phyloP scores from a whole-genome alignment of 2,797 vertebrate species.

The Masticophis lateralis region DNA sequence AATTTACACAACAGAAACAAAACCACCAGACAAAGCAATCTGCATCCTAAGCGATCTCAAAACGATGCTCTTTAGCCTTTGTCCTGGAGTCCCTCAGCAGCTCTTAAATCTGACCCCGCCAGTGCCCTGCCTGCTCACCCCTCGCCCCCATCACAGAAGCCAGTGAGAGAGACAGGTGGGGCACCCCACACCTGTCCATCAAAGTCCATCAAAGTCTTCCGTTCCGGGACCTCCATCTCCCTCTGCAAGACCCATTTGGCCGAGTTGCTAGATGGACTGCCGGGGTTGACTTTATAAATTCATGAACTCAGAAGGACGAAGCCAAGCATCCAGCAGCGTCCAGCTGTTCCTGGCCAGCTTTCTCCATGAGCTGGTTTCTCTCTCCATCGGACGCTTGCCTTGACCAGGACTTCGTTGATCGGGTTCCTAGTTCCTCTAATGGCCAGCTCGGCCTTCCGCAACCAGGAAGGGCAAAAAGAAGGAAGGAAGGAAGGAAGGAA shows the following conservation, averaged over 20 bases:
- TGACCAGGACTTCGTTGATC: not conserved
- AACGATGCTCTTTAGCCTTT: too few relatives aligned
- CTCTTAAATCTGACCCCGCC: not conserved
- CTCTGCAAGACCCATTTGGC: not conserved
- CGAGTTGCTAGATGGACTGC: not conserved
- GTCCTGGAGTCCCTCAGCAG: not conserved
- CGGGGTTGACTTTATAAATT: fast-evolving
- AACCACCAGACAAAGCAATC: not conserved
- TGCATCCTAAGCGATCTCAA: not conserved
- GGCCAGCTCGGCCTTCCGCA: not conserved
- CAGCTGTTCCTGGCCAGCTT: too few relatives aligned
- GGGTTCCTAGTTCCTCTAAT: not conserved
- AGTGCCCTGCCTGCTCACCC: too few relatives aligned
- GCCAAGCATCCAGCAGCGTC: not conserved
- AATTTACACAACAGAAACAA: not conserved
- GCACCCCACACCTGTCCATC: not conserved
- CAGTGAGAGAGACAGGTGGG: not conserved
- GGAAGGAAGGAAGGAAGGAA: too few relatives aligned
- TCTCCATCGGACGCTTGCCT: not conserved
- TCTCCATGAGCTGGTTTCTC: too few relatives aligned
- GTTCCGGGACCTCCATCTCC: not conserved
- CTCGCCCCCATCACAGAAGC: not conserved
- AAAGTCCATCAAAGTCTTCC: not conserved
- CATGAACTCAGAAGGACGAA: not conserved
- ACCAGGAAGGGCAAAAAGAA: too few relatives aligned